Conservation (phyloP, 2,797 vertebrate genomes). For the Martes flavigula region DNA sequence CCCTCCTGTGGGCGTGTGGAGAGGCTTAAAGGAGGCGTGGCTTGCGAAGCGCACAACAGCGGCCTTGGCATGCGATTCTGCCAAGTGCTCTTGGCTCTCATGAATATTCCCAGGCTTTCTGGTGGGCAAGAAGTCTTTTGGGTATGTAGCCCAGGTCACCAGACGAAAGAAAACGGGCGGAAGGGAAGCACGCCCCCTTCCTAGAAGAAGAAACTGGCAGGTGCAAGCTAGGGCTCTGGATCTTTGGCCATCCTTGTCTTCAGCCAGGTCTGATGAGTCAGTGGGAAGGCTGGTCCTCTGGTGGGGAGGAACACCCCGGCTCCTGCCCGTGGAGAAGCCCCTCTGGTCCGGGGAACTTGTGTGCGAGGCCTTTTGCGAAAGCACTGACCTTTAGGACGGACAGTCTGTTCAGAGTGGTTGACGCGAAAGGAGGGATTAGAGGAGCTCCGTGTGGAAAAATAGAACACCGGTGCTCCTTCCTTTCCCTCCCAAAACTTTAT, state of each 20-base stretch:
- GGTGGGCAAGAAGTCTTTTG: not conserved
- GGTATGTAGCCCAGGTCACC: not conserved
- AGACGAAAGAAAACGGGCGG: not conserved
- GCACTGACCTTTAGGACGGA: not conserved
- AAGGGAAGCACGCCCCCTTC: not conserved
- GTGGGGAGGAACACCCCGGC: not conserved
- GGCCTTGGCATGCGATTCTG: not conserved
- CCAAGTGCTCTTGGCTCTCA: not conserved
- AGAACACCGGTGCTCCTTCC: not conserved
- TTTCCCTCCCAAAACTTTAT: not conserved
- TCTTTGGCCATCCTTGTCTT: not conserved
- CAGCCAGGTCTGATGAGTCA: not conserved
- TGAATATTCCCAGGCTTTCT: not conserved
- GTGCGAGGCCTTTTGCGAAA: not conserved
- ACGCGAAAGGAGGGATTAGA: not conserved
- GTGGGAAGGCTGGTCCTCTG: not conserved
- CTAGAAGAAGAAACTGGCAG: not conserved
- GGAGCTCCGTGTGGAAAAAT: not conserved
- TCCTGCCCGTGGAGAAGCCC: not conserved
- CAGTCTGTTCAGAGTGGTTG: not conserved
- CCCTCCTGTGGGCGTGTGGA: not conserved
- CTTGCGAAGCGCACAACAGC: not conserved
- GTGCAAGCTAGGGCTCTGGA: not conserved
- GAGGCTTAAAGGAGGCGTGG: not conserved
- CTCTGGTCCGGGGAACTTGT: not conserved